Evolutionary conservation across 2,888 invertebrate genomes (phyloP).

Genomic region (Clanis bilineata): DNA sequence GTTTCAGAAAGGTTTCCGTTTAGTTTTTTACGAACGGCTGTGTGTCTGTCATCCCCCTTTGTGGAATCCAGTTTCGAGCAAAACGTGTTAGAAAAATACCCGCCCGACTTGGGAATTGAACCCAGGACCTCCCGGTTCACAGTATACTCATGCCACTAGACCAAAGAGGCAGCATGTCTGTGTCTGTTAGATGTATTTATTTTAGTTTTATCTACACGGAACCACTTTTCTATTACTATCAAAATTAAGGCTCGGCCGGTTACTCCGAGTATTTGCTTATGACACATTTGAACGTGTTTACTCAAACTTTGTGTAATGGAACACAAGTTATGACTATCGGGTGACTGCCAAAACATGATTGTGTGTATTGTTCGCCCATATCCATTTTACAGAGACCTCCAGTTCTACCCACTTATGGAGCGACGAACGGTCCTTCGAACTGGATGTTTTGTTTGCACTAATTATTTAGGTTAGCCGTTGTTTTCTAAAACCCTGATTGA

Average conservation of each 20-base stretch:
- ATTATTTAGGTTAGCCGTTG: constrained; percentile 11
- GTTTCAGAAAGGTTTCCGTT: no score
- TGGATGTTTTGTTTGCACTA: constrained; percentile 4
- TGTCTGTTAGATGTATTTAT: no score
- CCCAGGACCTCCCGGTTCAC: no score
- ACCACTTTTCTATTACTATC: neutral
- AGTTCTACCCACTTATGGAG: neutral
- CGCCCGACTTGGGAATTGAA: no score
- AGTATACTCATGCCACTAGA: no score
- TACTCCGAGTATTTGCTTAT: neutral
- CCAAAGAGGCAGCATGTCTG: no score
- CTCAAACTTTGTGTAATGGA: constrained; percentile 4
- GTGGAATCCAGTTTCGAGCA: no score
- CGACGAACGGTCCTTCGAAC: neutral
- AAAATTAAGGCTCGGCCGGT: neutral
- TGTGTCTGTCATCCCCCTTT: no score
- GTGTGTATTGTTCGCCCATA: neutral
- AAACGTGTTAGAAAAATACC: no score
- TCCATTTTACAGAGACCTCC: neutral
- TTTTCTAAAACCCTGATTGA: constrained; percentile 9
- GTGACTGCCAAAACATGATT: constrained; percentile 20
- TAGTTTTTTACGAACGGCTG: no score
- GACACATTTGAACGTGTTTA: neutral
- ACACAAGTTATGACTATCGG: constrained; percentile 17
- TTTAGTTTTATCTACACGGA: no score